Base-by-base conservation (phyloP, 2,113 vertebrate species). In the Rissa tridactyla region DNA sequence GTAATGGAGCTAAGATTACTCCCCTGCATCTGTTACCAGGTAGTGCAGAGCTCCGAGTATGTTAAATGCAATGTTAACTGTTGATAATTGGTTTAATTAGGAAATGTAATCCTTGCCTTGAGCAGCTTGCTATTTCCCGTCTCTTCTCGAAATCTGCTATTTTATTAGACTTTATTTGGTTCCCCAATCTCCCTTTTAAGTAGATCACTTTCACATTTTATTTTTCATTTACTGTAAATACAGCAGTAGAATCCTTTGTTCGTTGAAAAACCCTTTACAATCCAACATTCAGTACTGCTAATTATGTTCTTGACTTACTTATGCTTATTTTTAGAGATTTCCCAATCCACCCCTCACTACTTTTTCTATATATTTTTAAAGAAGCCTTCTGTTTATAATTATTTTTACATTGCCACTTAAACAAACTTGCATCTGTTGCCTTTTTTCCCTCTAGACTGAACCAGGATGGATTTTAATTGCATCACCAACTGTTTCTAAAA, bases 381-480 rank as follows among this genome's bases (percentile, higher is more conserved):
- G 78, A 86, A 91, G 32, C 77, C 88, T 94, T 78, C 55, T 90
- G 96, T 94, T 95, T 95, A 92, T 91, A 86, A 96, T 97, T 93
- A 92, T 95, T 97, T 92, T 93, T 76, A 81, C 26, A 92, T 46
- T 91, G 34, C 80, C 54, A 91, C 38, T 92, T 93, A 92, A 91
- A 87, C 38, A 95, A 81, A 91, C 46, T 94, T 93, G 84, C 92
- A 96, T 92, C 88, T 96, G 78, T 64, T 93, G 79, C 22, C 58
- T 92, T 85, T 79, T 69, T 72, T 51, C 73, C 62, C 92, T 79
- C 78, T 72, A 96, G 94, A 72, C 19, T 73, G 58, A 80, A 92
- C 54, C 57, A 82, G 75, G 46, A 80, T 96, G 82, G 44, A 85
- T 95, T 96, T 97, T 96, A 90, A 97, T 97, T 97, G 42, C 34